Conservation (phyloP, 2,888 invertebrate genomes). For the Rhingia campestris region DNA sequence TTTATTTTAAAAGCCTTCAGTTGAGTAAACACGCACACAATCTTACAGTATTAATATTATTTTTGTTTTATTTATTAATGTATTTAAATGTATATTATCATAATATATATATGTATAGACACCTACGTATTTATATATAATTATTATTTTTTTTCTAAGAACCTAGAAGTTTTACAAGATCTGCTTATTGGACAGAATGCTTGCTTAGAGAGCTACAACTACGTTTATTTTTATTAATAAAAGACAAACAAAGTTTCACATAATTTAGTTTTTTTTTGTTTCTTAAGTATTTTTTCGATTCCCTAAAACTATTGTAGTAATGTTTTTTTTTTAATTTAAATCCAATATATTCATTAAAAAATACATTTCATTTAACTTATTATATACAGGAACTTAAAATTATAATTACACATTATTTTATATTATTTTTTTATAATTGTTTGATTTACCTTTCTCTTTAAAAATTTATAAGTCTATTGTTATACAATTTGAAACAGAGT, state of each 20-base stretch:
- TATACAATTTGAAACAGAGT: constrained; percentile 75
- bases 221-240: constrained; percentile 52
- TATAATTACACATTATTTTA: constrained; percentile 77
- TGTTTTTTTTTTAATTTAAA: constrained; percentile 46
- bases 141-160: constrained; percentile 66
- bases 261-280: constrained; percentile 57
- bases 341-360: constrained; percentile 59
- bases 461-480: constrained; percentile 73
- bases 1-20: constrained; percentile 66
- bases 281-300: constrained; percentile 36
- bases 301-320: constrained; percentile 39
- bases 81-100: constrained; percentile 50
- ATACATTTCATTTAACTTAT: constrained; percentile 76
- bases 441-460: constrained; percentile 53
- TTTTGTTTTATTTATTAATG: constrained; percentile 52
- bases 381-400: constrained; percentile 82
- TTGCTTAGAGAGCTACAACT: constrained; percentile 68
- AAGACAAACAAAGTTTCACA: constrained; percentile 72
- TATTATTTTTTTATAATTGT: constrained; percentile 29
- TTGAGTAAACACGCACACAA: constrained; percentile 74
- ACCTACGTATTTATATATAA: constrained; percentile 71
- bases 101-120: constrained; percentile 68
- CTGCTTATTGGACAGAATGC: constrained; percentile 61
- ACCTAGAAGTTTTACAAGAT: constrained; percentile 69
- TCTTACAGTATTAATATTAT: constrained; percentile 67